Percentiles rank a stretch among this genome's conserved stretches.
These are phyloP conservation scores for Ecliptopera silaceata DNA, from an alignment of 2,888 invertebrate species.

Conservation along the genomic window DNA sequence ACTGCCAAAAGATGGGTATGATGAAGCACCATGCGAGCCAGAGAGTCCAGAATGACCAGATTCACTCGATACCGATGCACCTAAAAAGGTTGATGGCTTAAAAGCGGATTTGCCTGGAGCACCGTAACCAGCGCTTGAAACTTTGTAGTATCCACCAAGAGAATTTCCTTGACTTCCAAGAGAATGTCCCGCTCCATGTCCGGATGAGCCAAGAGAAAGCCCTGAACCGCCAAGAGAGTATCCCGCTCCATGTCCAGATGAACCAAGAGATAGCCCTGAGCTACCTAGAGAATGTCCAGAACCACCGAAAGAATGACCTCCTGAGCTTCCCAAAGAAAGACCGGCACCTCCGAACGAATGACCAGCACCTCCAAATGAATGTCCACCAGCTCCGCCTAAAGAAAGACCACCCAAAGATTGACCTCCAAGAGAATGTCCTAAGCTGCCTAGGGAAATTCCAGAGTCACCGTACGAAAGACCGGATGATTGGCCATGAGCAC, in stretches of 20 bases:
- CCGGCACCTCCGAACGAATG: conserved; percentile 38
- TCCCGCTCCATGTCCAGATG: conserved; percentile 32
- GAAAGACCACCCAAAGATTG: conserved; percentile 38
- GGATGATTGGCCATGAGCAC: conserved; percentile 40
- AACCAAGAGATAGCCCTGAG: conserved; percentile 45
- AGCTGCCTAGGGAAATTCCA: conserved; percentile 40
- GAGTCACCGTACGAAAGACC: conserved; percentile 40
- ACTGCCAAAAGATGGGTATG: conserved; percentile 53
- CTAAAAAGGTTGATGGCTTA: conserved; percentile 75
- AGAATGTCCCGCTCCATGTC: conserved; percentile 41
- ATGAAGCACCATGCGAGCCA: conserved; percentile 52
- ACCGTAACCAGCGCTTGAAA: conserved; percentile 43
- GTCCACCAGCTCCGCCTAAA: conserved; percentile 38
- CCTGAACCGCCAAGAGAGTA: conserved; percentile 39
- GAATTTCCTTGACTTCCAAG: conserved; percentile 45
- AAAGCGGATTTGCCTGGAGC: conserved; percentile 65
- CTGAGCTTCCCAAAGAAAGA: conserved; percentile 16
- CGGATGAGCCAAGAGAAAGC: conserved; percentile 44
- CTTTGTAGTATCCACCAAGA: conserved; percentile 48
- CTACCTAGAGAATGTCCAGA: conserved; percentile 38
- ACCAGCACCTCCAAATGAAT: conserved; percentile 38
- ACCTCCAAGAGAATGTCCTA: conserved; percentile 36
- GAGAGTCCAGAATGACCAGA: conserved; percentile 59
- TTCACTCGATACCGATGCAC: conserved; percentile 65
- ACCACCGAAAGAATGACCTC: conserved; percentile 29